These are phyloP conservation scores for Steinernema scapterisci DNA, from an alignment of 2,888 invertebrate species.

Conservation along the genomic window DNA sequence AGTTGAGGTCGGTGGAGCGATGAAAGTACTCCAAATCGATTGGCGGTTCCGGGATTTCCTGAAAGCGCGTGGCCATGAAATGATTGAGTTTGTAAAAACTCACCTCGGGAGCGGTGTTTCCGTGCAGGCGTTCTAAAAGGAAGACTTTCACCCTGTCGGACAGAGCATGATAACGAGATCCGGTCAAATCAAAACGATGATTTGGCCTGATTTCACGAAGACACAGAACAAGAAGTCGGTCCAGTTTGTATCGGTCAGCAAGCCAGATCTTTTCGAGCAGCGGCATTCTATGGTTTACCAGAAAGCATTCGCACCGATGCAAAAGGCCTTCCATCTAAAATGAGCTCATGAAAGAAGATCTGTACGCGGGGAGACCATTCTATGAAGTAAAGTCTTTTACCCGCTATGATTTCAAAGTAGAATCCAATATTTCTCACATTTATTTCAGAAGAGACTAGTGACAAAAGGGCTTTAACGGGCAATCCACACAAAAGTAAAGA, in stretches of 20 bases:
- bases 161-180: slow-evolving; percentile 65
- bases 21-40: slow-evolving; percentile 63
- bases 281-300: slow-evolving; percentile 62
- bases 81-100: not conserved
- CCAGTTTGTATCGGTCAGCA: slow-evolving; percentile 66
- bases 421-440: too few relatives aligned
- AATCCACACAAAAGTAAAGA: too few relatives aligned
- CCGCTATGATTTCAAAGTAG: too few relatives aligned
- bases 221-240: slow-evolving; percentile 63
- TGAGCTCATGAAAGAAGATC: slow-evolving; percentile 31
- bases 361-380: too few relatives aligned
- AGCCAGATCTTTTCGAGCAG: slow-evolving; percentile 67
- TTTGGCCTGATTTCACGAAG: slow-evolving; percentile 65
- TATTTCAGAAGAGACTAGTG: too few relatives aligned
- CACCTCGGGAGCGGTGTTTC: slow-evolving; percentile 64
- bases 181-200: slow-evolving; percentile 64
- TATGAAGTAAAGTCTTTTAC: too few relatives aligned
- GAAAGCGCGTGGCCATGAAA: slow-evolving; percentile 32
- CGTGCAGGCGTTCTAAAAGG: slow-evolving; percentile 65
- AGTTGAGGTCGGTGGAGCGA: slow-evolving; percentile 61
- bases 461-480: too few relatives aligned
- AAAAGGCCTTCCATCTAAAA: slow-evolving; percentile 67
- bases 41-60: slow-evolving; percentile 66
- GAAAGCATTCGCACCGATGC: slow-evolving; percentile 67
- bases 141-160: slow-evolving; percentile 67